phyloP scores from a whole-genome alignment of 2,888 invertebrate species.

The Pyrgus malvae region DNA sequence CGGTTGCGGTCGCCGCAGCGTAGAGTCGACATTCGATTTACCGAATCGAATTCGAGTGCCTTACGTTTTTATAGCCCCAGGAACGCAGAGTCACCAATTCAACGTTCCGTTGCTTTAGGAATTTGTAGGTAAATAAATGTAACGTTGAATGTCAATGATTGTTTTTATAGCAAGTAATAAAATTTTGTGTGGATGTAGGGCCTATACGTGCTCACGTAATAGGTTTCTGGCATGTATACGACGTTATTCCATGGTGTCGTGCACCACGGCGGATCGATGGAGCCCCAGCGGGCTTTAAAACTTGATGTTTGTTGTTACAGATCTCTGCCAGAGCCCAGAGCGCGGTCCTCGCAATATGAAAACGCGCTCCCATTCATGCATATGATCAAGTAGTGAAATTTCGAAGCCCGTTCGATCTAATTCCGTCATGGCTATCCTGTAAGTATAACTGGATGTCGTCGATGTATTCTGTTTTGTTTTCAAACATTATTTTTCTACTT shows the following conservation, averaged over 20 bases:
- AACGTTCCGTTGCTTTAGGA: slow-evolving; percentile 9
- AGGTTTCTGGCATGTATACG: slow-evolving; percentile 22
- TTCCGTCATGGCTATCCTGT: slow-evolving; percentile 71
- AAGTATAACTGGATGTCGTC: slow-evolving; percentile 70
- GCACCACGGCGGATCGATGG: slow-evolving; percentile 36
- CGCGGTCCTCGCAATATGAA: slow-evolving; percentile 67
- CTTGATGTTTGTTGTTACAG: slow-evolving; percentile 67
- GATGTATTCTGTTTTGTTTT: slow-evolving; percentile 67
- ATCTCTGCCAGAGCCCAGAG: slow-evolving; percentile 53
- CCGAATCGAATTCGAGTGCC: slow-evolving; percentile 35
- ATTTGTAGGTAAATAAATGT: slow-evolving; percentile 1
- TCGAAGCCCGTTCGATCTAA: slow-evolving; percentile 52
- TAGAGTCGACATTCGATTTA: slow-evolving; percentile 34
- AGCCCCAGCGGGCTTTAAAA: slow-evolving; percentile 48
- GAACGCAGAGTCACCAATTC: slow-evolving; percentile 11
- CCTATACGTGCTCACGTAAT: slow-evolving; percentile 15
- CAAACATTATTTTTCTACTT: slow-evolving; percentile 54
- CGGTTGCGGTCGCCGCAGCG: slow-evolving; percentile 37
- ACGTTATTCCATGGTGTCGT: slow-evolving; percentile 14
- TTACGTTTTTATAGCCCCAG: slow-evolving; percentile 28
- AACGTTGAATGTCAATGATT: slow-evolving; percentile 17
- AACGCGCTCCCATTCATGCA: slow-evolving; percentile 63
- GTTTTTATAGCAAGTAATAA: slow-evolving; percentile 16
- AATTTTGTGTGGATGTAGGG: slow-evolving; percentile 19
- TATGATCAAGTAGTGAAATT: slow-evolving; percentile 66